These are phyloP conservation scores for Tympanuchus pallidicinctus DNA, from an alignment of 2,113 vertebrate species.

Conservation along the genomic window DNA sequence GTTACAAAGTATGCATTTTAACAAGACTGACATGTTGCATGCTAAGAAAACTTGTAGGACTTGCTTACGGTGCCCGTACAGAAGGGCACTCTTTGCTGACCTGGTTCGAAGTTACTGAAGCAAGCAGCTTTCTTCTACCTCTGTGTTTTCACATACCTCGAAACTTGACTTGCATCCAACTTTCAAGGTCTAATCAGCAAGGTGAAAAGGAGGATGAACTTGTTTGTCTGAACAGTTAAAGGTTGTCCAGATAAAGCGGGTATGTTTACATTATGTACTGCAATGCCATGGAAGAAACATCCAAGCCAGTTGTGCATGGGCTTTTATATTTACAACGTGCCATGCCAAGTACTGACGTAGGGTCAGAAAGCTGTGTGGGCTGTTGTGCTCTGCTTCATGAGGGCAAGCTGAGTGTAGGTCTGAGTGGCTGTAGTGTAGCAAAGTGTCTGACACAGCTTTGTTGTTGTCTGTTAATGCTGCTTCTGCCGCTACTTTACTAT, in stretches of 20 bases:
- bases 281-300: background rate
- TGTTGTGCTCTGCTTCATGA: no score
- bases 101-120: background rate
- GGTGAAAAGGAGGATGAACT: background rate
- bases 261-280: background rate
- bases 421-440: background rate
- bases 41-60: background rate
- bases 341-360: no score
- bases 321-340: background rate
- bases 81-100: background rate
- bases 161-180: background rate
- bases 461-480: background rate
- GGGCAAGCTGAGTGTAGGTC: no score
- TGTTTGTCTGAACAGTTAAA: background rate
- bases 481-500: background rate
- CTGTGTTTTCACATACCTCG: background rate
- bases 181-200: background rate
- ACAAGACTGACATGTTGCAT: background rate
- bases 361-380: background rate
- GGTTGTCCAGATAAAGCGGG: background rate
- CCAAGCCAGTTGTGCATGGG: background rate
- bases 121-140: background rate
- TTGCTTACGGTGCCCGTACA: background rate
- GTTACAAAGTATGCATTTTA: background rate
- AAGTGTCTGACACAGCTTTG: background rate